Evolutionary conservation across 2,888 invertebrate species (phyloP), one percentile per base, ranked within the genome.

Genomic region (Eristalinus sepulchralis): DNA sequence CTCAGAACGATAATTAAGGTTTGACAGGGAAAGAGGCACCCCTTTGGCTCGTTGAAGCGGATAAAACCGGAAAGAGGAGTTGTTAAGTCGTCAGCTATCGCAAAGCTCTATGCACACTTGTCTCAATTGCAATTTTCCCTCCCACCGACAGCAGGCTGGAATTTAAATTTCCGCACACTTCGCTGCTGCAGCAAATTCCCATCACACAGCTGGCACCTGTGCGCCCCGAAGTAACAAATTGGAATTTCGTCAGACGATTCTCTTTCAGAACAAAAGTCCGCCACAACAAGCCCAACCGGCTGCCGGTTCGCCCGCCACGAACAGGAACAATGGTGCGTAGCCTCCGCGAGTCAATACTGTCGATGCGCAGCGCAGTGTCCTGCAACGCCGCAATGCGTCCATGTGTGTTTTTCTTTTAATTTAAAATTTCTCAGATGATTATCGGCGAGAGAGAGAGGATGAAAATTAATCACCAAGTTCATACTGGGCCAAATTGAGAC

Each of bases 401-500:
- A 11, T 57, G 22, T 22, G 39, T 24, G 33, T 31, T 76, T 79
- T 75, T 76, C 70, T 60, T 83, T 77, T 64, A 70, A 75, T 84
- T 79, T 64, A 77, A 88, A 88, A 83, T 80, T 75, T 70, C 78
- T 78, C 78, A 82, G 84, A 89, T 88, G 88, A 88, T 80, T 88
- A 89, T 88, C 89, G 77, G 79, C 81, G 71, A 68, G 47, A 47
- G 47, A 47, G 39, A 47, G 47, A 47, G 73, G 86, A 81, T 57
- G 70, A 88, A 88, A 88, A 89, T 89, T 89, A 89, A 89, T 89
- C 89, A 89, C 80, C 73, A 81, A 84, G 88, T 83, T 88, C 88
- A 88, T 87, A 88, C 88, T 88, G 86, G 89, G 88, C 88, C 90
- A 91, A 92, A 91, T 91, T 91, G 91, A 91, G 92, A 91, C 91